Base-by-base conservation (phyloP, 2,888 invertebrate genomes). In the Papilio gigon region DNA sequence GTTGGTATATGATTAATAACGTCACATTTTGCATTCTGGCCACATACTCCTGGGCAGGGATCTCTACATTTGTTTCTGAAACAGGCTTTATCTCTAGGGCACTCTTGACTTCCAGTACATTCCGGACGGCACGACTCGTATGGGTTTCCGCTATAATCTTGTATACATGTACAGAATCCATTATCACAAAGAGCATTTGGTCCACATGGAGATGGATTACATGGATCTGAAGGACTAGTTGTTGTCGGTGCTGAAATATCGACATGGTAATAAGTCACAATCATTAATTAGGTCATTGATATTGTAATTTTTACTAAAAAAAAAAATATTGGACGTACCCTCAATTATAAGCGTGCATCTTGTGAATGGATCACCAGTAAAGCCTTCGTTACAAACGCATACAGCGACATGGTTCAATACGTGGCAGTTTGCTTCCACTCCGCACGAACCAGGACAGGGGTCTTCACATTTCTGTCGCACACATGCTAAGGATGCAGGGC, bases 391-490 rank as follows among this genome's bases (percentile, higher is more conserved):
- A 78, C 96, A 96, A 1, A 95, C 94, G 82, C 96, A 96, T 50
- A 96, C 94, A n/a, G 97, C 96, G 42, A 96, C 93, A 82, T 97
- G 97, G 81, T 96, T 96, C 30, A 95, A 84, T 8, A 97, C 95
- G 73, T 95, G 95, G 76, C 97, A 97, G 75, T 94, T 94, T 5
- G 96, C 96, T 80, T 96, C 95, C 17, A 95, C 92, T 17, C 97
- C 97, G 77, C 97, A 97, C 0, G 96, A 96, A 11, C 96, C 96
- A 14, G 95, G 94, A 74, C 97, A 97, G 30, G 97, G 97, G 87
- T 97, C 96, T 80, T 94, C 93, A 84, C 97, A 97, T 85, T 94
- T 95, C 80, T 95, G 95, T 78, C 95, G 94, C 44, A 96, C 94
- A 77, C 97, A 96, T 11, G 96, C 96, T 70, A 95, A 90, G 63